Conservation (phyloP, 2,113 vertebrate genomes). For the Salvelinus sp. region DNA sequence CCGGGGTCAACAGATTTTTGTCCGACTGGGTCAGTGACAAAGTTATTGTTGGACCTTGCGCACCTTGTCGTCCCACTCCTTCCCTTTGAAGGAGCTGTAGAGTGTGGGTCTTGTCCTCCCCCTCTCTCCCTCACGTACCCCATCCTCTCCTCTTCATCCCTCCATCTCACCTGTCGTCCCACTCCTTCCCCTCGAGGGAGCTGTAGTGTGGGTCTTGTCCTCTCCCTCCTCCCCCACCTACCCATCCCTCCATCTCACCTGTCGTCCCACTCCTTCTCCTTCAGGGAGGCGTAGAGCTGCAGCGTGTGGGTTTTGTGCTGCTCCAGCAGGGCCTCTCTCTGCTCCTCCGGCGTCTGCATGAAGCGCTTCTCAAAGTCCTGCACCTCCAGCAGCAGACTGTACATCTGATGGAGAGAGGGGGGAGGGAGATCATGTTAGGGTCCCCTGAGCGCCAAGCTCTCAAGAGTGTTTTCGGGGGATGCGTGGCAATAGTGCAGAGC, state of each 20-base stretch:
- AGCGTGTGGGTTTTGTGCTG: conserved; percentile 87
- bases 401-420: conserved; percentile 76
- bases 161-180: too few relatives aligned
- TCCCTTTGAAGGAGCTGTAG: conserved; percentile 85
- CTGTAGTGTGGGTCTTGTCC: too few relatives aligned
- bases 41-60: not conserved
- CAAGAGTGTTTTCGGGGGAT: too few relatives aligned
- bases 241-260: conserved; percentile 6
- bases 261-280: conserved; percentile 82
- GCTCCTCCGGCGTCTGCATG: conserved; percentile 84
- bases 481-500: too few relatives aligned
- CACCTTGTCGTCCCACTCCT: conserved; percentile 67
- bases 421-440: not conserved
- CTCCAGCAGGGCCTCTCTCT: conserved; percentile 82
- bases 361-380: conserved; percentile 94
- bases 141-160: too few relatives aligned
- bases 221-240: too few relatives aligned
- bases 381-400: conserved; percentile 90
- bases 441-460: too few relatives aligned
- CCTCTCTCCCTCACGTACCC: too few relatives aligned
- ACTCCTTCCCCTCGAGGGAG: too few relatives aligned
- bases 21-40: too few relatives aligned
- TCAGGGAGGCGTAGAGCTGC: conserved; percentile 86
- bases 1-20: too few relatives aligned
- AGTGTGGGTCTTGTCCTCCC: conserved; percentile 81